Conservation (phyloP, 2,797 vertebrate species). For the Heterohyrax brucei region DNA sequence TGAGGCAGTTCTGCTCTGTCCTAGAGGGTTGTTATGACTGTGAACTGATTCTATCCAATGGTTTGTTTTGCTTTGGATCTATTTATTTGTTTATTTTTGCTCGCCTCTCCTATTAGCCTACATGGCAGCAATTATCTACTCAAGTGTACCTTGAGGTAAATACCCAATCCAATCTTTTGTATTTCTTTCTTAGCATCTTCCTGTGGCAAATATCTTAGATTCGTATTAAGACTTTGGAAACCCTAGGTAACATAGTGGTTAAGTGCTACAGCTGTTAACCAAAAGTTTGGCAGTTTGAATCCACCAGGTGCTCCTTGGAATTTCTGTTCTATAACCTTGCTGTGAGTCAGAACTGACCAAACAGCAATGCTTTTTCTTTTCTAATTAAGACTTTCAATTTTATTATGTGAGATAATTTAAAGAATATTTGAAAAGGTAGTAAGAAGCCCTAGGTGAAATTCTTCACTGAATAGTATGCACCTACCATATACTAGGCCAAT, state of each 20-base stretch:
- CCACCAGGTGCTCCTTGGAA: too few species aligned
- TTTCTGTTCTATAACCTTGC: too few species aligned
- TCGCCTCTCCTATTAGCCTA: neutral
- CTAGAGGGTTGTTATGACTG: too few species aligned
- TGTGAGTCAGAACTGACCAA: too few species aligned
- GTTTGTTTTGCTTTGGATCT: too few species aligned
- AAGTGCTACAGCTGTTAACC: too few species aligned
- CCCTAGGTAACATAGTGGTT: too few species aligned
- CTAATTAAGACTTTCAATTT: constrained; percentile 71
- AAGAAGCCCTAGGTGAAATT: constrained; percentile 83
- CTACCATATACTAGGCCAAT: neutral
- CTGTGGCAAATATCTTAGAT: constrained; percentile 82
- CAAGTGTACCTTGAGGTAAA: constrained; percentile 28
- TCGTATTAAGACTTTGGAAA: constrained; percentile 69
- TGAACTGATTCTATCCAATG: too few species aligned
- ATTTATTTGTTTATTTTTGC: neutral
- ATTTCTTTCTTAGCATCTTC: constrained; percentile 60
- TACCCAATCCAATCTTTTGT: constrained; percentile 47
- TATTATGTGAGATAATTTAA: constrained; percentile 86
- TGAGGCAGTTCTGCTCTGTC: too few species aligned
- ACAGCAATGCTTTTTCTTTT: too few species aligned
- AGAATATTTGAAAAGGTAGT: constrained; percentile 80
- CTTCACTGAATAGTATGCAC: constrained; percentile 57
- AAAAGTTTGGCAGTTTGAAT: too few species aligned
- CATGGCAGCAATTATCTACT: neutral